Base-by-base conservation (phyloP, 2,113 vertebrate species). In the Cynoglossus semilaevis region DNA sequence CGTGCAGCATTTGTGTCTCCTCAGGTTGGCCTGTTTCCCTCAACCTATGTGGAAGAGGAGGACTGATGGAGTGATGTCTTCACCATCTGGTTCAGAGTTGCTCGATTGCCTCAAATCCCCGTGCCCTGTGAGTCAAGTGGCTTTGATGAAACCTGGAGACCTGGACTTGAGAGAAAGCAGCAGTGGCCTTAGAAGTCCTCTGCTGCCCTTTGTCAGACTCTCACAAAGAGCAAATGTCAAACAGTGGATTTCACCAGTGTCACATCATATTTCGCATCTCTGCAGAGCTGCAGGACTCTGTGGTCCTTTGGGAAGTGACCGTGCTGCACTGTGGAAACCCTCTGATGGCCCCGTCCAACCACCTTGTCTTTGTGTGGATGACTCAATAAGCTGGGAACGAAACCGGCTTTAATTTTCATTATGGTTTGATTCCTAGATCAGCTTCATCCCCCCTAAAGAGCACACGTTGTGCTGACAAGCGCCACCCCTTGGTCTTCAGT, bases 21-120 rank as follows among this genome's bases (percentile, higher is more conserved):
- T 56, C 60, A 98, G 96, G 92, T 95, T 86, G 96, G 95, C 67
- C 97, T 94, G 95, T 98, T 98, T 88, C 96, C 95, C 52, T 97
- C 95, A 48, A 94, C 94, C 11, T 98, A 97, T 0, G 96, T 98
- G 72, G 95, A 96, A 75, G 94, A 97, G 59, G 95, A 97, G 14
- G 94, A 96, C 56, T 97, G 91, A 94, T 66, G 40, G 4, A 29
- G 51, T 54, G 12, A 4, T 65, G 22, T 9, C 17, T 59, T 46
- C 56, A 36, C 56, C 22, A 1, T 60, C 57, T 13, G 16, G 15
- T 59, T 62, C 40, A 47, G 35, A 63, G 38, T 16, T 35, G 58
- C 63, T 35, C 46, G 37, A 43, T 50, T 50, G 55, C 58, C 7
- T 58, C 61, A 43, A 16, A 65, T 60, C 58, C 57, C 59, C 35